Evolutionary conservation across 2,113 vertebrate species (phyloP), one percentile per base, ranked within the genome.

Genomic region (Sorex fumeus): DNA sequence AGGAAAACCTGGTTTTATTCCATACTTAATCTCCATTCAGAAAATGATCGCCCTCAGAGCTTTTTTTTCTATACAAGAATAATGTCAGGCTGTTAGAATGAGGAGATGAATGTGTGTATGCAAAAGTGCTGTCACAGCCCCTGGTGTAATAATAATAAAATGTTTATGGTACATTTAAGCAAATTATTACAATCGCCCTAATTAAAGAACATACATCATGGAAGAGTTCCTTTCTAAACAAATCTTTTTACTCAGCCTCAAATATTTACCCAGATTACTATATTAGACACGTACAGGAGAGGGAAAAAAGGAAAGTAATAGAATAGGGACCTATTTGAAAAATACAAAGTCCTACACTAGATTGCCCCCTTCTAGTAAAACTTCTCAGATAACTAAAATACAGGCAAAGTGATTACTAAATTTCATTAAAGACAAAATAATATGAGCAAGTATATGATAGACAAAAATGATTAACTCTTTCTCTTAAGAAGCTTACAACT

Each of bases 351-450:
- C 25, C 66, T 71, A 32, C 36, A 88, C 3, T 66, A 3, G 2
- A 30, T 16, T 50, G 10, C 47, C 47, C 47, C 32, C 64, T 36
- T 32, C 92, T 18, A 27, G 28, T 66, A 19, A 78, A 47, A 19
- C 50, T 85, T 94, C 40, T 86, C 80, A 21, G 57, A 6, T 60
- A 40, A 87, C 40, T 36, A n/a, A 93, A 90, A 84, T 27, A 40
- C 34, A 11, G 11, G 27, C 16, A 86, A 85, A 50, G 43, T 47
- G 79, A 87, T 74, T 43, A 91, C 3, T 69, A 12, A 88, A 92
- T 86, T 36, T 11, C 13, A 50, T 53, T 2, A 47, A 40, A 81
- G 15, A 91, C 70, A 82, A 93, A 79, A 88, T 32, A 53, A 40
- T 13, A 19, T 12, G n/a, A 82, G 28, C 16, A 64, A 75, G 25